phyloP scores from a whole-genome alignment of 2,797 vertebrate genomes.

The Sebastes steindachneri region DNA sequence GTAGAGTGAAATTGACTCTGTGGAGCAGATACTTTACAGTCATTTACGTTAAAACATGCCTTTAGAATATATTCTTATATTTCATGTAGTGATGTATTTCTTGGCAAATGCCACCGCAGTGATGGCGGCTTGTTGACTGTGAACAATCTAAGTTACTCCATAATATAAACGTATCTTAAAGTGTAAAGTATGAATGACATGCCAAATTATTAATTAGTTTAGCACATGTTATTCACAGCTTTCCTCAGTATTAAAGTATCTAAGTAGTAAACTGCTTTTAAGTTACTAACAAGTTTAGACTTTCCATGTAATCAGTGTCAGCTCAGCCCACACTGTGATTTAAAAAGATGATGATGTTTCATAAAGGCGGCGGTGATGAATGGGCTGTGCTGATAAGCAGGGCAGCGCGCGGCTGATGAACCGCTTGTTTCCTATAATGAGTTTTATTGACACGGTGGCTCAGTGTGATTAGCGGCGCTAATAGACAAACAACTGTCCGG shows the following conservation, averaged over 20 bases:
- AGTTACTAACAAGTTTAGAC: background rate
- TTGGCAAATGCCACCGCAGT: background rate
- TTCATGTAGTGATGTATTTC: background rate
- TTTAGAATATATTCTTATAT: background rate
- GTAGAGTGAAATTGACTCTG: background rate
- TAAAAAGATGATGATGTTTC: slow-evolving; percentile 51
- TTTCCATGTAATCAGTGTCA: background rate
- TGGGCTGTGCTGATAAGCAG: slow-evolving; percentile 55
- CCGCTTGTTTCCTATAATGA: slow-evolving; percentile 60
- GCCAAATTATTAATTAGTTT: no score
- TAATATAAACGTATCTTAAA: background rate
- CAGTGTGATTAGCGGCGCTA: slow-evolving; percentile 48
- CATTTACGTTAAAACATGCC: background rate
- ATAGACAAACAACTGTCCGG: slow-evolving; percentile 55
- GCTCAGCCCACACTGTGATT: background rate
- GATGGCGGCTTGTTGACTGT: fast-evolving
- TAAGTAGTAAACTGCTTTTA: background rate
- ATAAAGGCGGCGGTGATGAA: slow-evolving; percentile 24
- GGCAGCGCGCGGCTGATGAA: slow-evolving; percentile 41
- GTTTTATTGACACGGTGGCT: slow-evolving; percentile 62
- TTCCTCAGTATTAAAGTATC: background rate
- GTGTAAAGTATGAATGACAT: background rate
- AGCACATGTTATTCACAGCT: no score
- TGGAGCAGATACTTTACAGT: background rate
- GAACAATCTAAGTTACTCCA: background rate